A percentile compares a stretch with the other conserved stretches of the same genome.
Evolutionary conservation across 1,140 invertebrate species (phyloP).

Genomic region (Drosophila subpulchrella): DNA sequence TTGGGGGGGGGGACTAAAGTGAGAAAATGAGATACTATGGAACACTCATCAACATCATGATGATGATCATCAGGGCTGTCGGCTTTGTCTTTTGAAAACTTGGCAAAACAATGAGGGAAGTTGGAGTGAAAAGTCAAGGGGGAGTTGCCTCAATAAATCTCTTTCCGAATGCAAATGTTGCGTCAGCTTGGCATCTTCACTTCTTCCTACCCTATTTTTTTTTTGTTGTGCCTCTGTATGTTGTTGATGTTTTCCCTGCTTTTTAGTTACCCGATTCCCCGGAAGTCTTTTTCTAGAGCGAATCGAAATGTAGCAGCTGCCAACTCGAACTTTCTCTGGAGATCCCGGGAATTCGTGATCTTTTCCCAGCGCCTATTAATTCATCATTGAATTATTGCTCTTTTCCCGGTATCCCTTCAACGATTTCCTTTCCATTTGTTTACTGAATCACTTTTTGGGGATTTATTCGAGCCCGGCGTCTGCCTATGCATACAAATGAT

Average conservation of each 20-base stretch:
- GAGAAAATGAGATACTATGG: constrained; percentile 41
- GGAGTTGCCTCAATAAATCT: constrained; percentile 70
- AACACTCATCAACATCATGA: constrained; percentile 49
- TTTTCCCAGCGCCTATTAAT: constrained; percentile 62
- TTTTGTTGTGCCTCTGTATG: constrained; percentile 19
- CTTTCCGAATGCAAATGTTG: constrained; percentile 78
- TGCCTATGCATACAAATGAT: constrained; percentile 36
- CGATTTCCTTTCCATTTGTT: constrained; percentile 42
- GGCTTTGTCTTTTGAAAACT: constrained; percentile 70
- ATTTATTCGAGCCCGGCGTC: constrained; percentile 37
- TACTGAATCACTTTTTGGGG: constrained; percentile 48
- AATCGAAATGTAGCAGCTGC: constrained; percentile 64
- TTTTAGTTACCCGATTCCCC: constrained; percentile 54
- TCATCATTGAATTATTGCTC: constrained; percentile 70
- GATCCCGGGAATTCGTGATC: constrained; percentile 20
- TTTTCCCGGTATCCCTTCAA: constrained; percentile 26
- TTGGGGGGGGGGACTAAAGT: constrained; percentile 17
- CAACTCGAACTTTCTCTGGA: constrained; percentile 31
- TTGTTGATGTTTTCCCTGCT: constrained; percentile 58
- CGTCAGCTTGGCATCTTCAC: constrained; percentile 54
- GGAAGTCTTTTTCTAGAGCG: constrained; percentile 69
- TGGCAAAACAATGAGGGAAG: constrained; percentile 57
- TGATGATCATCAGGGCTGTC: constrained; percentile 29
- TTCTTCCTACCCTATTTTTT: constrained; percentile 16
- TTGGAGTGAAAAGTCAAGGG: constrained; percentile 18